phyloP scores from a whole-genome alignment of 2,888 invertebrate genomes.

The Hoplodrina ambigua region DNA sequence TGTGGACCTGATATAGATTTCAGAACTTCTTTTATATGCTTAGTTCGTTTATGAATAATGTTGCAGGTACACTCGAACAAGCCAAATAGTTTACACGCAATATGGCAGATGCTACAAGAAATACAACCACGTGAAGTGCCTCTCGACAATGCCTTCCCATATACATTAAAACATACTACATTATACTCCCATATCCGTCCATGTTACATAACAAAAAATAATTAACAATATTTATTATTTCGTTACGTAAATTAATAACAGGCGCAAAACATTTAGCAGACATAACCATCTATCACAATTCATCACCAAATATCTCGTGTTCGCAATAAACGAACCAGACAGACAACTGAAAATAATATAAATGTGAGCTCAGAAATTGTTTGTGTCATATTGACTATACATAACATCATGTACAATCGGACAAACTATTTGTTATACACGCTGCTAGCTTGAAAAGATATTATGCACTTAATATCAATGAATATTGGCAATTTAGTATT shows the following conservation, averaged over 20 bases:
- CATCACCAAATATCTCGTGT: constrained; percentile 59
- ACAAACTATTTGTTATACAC: not conserved
- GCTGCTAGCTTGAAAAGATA: too few relatives aligned
- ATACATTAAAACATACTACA: constrained; percentile 3
- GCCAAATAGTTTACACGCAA: too few relatives aligned
- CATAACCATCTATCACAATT: constrained; percentile 60
- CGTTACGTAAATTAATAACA: constrained; percentile 54
- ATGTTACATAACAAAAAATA: constrained; percentile 32
- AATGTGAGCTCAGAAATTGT: constrained; percentile 36
- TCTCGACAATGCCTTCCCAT: not conserved
- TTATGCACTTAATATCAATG: too few relatives aligned
- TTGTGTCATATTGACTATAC: constrained; percentile 13
- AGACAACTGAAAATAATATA: constrained; percentile 57
- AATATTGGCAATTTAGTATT: too few relatives aligned
- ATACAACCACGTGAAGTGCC: not conserved
- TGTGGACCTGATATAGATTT: too few relatives aligned
- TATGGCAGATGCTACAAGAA: not conserved
- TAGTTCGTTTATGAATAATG: too few relatives aligned
- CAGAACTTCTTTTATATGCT: too few relatives aligned
- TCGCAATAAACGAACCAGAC: constrained; percentile 45
- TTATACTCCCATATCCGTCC: constrained; percentile 18
- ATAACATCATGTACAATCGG: not conserved
- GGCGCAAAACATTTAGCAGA: constrained; percentile 44
- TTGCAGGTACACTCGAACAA: too few relatives aligned
- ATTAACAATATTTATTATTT: constrained; percentile 58